Evolutionary conservation across 2,113 vertebrate genomes (phyloP), one percentile per base, ranked within the genome.

Genomic region (Triplophysa tibetana): DNA sequence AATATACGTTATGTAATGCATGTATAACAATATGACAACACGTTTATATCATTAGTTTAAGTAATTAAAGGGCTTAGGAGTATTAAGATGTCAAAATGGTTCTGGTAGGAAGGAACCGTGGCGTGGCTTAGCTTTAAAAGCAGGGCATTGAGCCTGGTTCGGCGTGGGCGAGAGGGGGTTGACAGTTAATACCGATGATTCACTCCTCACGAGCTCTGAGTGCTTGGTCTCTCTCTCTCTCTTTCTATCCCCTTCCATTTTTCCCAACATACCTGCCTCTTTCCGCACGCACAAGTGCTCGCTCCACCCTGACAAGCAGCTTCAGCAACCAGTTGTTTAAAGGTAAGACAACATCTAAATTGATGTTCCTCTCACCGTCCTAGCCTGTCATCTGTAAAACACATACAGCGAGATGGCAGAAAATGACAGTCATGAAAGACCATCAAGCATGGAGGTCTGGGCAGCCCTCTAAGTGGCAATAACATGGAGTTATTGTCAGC

Each of bases 271-370:
- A 85, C 81, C 81, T 85, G 78, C 69, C 70, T 78, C 64, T 85
- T 78, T 81, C 60, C 73, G 76, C 56, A 41, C 11, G 23, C 80
- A 70, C 66, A 77, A 77, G 69, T 75, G 65, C 81, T 78, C 45
- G 24, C 64, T 82, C 74, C 74, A 85, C 84, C 81, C 63, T 83
- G 84, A 82, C 81, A 79, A 78, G 80, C 74, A 78, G 73, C 78
- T 78, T 83, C 74, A 83, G 61, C 74, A 80, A 82, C 78, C 78
- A 41, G 70, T 72, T 81, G 84, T 82, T 81, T 85, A 83, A 81
- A 81, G 21, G 75, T 70, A 85, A 83, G 81, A 85, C 81, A 83
- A 74, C 65, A 56, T 83, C 78, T 65, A 85, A 78, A 81, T 74
- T 82, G 77, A 82, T 82, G 77, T 73, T 61, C 78, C 75, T 81